Base-by-base conservation (phyloP, 2,797 vertebrate genomes). In the Anniella stebbinsi region DNA sequence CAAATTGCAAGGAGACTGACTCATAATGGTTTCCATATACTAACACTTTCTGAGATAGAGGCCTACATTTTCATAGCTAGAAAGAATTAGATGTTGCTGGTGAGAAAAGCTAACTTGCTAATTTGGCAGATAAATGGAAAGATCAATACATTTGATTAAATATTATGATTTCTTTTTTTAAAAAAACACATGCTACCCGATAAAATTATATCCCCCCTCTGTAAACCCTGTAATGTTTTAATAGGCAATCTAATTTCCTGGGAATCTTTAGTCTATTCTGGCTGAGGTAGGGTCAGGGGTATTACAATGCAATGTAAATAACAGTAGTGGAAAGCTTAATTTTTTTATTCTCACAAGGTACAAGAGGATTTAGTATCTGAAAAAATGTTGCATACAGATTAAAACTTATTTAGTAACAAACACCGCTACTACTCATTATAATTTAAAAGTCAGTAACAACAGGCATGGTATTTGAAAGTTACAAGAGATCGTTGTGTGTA, bases 61-160 rank as follows among this genome's bases (percentile, higher is more conserved):
- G 92, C 84, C 5, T 85, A 23, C 36, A 10, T 84, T 82, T 48
- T 33, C n/a, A 28, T 21, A 3, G n/a, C 4, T 84, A 89, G 76
- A 0, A 0, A n/a, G 57, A 89, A 57, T 9, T 87, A 41, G 54
- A 30, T 2, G 7, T 83, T 88, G 8, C 84, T 87, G 80, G 63
- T n/a, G 1, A 70, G 0, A 92, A 87, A 51, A 41, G 69, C 30
- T 84, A 33, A 13, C 0, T 89, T 51, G 91, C n/a, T 91, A 45
- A 70, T 89, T 93, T 92, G 60, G 91, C 38, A 82, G 87, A 92
- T 67, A 18, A 57, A 90, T n/a, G 1, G 87, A 66, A 84, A 84
- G 69, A 57, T 63, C 36, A 48, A 21, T 92, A 87, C 33, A 21
- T 92, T 6, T 23, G 7, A 7, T 66, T 85, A 75, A 25, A 48